phyloP scores from a whole-genome alignment of 2,888 invertebrate genomes.

The Strigamia crassipes region DNA sequence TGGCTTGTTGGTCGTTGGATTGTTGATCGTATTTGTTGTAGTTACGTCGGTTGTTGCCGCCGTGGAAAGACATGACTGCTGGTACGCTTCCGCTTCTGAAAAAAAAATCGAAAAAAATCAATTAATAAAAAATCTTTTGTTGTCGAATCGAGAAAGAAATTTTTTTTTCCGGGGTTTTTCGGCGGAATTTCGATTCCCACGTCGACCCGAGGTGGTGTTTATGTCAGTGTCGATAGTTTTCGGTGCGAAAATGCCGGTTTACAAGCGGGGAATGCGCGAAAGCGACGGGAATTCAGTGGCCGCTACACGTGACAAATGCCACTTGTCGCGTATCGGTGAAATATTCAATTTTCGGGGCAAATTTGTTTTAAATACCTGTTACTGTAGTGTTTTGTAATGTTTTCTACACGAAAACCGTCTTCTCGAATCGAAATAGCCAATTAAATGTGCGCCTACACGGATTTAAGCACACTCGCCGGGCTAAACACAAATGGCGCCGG shows the following conservation, averaged over 20 bases:
- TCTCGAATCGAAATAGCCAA: conserved; percentile 1
- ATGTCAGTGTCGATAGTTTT: too few relatives aligned
- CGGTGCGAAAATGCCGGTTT: neutral
- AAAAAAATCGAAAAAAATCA: neutral
- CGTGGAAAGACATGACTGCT: neutral
- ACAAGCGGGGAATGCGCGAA: neutral
- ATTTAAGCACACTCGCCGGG: neutral
- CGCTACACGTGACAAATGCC: conserved; percentile 18
- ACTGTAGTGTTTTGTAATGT: neutral
- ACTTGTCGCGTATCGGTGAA: neutral
- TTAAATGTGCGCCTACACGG: neutral
- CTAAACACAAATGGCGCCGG: neutral
- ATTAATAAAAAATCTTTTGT: neutral
- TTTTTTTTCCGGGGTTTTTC: too few relatives aligned
- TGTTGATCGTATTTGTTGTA: neutral
- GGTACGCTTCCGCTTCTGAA: neutral
- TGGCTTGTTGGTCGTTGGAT: neutral
- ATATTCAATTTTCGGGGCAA: neutral
- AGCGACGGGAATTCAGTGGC: neutral
- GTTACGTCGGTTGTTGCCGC: neutral
- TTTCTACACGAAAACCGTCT: neutral
- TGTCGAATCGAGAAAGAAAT: neutral
- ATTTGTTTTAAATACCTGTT: neutral
- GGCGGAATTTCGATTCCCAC: too few relatives aligned
- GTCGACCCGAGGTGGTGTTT: too few relatives aligned